Percentiles rank a stretch among this genome's conserved stretches.
Conservation (phyloP, 2,888 invertebrate species). For the Leucoptera coffeella region DNA sequence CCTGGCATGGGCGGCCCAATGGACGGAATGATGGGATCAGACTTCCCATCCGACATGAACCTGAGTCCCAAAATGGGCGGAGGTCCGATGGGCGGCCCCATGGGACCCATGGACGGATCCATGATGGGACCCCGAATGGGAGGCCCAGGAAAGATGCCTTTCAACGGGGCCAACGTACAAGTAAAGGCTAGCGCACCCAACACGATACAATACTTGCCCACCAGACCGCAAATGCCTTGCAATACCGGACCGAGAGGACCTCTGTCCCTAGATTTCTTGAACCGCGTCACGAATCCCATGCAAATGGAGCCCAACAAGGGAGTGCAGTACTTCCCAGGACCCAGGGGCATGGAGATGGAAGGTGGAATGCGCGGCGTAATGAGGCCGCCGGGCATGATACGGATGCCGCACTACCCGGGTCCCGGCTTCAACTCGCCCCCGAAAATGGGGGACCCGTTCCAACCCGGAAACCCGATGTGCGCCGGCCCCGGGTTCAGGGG, state of each 20-base stretch:
- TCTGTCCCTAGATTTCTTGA: slow-evolving; percentile 86
- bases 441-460: slow-evolving; percentile 55
- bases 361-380: slow-evolving; percentile 50
- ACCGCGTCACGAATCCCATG: slow-evolving; percentile 83
- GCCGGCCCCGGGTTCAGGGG: slow-evolving; percentile 54
- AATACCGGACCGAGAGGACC: slow-evolving; percentile 60
- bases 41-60: slow-evolving; percentile 47
- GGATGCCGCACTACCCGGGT: slow-evolving; percentile 25
- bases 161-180: slow-evolving; percentile 70
- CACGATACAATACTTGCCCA: slow-evolving; percentile 96
- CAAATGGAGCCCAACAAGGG: slow-evolving; percentile 42
- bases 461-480: slow-evolving; percentile 49
- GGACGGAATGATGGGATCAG: slow-evolving; percentile 47
- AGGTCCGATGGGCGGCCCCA: slow-evolving; percentile 47
- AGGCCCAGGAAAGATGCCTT: slow-evolving; percentile 47
- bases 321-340: slow-evolving; percentile 62
- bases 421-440: slow-evolving; percentile 58
- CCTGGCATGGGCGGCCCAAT: slow-evolving; percentile 48
- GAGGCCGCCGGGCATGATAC: slow-evolving; percentile 44
- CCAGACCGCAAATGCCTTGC: slow-evolving; percentile 85
- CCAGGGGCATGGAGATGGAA: slow-evolving; percentile 43
- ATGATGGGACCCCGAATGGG: slow-evolving; percentile 57
- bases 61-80: slow-evolving; percentile 63
- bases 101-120: slow-evolving; percentile 48
- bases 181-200: slow-evolving; percentile 96